These are phyloP conservation scores for Morone chrysops DNA, from an alignment of 2,113 vertebrate species.

Conservation along the genomic window DNA sequence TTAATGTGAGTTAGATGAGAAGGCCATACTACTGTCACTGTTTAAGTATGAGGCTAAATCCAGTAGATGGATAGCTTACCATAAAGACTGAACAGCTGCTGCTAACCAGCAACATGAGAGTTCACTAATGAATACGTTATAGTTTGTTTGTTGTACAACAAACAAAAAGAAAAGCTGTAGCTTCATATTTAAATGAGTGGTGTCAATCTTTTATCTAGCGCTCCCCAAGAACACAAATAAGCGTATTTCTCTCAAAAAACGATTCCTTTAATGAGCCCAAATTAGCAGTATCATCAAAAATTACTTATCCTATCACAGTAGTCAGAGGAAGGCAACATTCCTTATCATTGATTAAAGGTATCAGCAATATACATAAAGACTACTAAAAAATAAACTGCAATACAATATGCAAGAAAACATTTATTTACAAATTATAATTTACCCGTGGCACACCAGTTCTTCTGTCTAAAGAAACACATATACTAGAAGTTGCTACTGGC, in stretches of 20 bases:
- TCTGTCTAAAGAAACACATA: not conserved
- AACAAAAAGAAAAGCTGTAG: not conserved
- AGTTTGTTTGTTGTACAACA: too few species aligned
- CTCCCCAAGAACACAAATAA: not conserved
- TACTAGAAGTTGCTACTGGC: conserved; percentile 48
- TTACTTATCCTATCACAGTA: not conserved
- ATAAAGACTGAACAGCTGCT: too few species aligned
- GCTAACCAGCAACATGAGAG: not conserved
- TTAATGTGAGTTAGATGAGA: not conserved
- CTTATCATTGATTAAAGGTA: not conserved
- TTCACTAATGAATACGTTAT: not conserved
- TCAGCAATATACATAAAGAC: not conserved
- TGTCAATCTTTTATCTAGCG: not conserved
- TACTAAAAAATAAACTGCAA: not conserved
- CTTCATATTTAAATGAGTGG: not conserved
- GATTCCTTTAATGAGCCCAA: not conserved
- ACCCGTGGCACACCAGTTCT: not conserved
- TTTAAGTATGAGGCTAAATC: not conserved
- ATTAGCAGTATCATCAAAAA: not conserved
- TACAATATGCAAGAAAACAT: not conserved
- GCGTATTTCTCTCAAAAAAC: not conserved
- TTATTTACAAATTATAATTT: not conserved
- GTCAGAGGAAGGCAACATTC: not conserved
- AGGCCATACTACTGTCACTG: not conserved
- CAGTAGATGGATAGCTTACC: too few species aligned